Evolutionary conservation across 2,113 vertebrate species (phyloP).

Genomic region (Solenodon paradoxus): DNA sequence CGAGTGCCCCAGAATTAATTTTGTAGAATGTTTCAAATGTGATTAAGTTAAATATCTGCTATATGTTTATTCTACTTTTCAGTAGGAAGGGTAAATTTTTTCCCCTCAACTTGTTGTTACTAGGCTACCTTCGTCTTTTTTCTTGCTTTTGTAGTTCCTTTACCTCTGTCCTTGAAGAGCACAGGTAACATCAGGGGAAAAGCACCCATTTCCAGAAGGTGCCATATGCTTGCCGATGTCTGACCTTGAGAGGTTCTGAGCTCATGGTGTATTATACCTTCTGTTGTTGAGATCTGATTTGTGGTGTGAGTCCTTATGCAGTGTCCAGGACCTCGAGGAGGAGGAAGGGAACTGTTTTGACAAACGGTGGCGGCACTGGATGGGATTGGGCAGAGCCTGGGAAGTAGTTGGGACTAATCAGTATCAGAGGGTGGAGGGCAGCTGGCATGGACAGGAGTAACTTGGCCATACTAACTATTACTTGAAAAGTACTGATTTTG

Average conservation of each 20-base stretch:
- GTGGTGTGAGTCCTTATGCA: not conserved
- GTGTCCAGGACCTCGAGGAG: not conserved
- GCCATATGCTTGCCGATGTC: not conserved
- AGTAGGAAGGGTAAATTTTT: not conserved
- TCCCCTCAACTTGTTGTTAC: not conserved
- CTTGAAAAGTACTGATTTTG: not conserved
- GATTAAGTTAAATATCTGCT: not conserved
- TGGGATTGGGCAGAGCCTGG: not conserved
- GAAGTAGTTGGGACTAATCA: not conserved
- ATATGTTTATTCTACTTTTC: not conserved
- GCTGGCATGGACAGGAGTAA: not conserved
- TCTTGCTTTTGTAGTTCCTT: not conserved
- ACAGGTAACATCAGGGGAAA: not conserved
- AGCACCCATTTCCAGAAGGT: not conserved
- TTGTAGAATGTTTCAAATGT: not conserved
- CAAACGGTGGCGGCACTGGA: not conserved
- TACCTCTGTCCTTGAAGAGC: not conserved
- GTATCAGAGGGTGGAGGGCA: not conserved
- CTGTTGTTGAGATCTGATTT: not conserved
- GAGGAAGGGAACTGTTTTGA: not conserved
- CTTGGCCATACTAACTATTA: not conserved
- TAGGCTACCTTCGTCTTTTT: not conserved
- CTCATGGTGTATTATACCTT: not conserved
- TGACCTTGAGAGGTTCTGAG: not conserved
- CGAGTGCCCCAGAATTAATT: not conserved